phyloP scores from a whole-genome alignment of 1,140 invertebrate genomes.

The Drosophila novamexicana region DNA sequence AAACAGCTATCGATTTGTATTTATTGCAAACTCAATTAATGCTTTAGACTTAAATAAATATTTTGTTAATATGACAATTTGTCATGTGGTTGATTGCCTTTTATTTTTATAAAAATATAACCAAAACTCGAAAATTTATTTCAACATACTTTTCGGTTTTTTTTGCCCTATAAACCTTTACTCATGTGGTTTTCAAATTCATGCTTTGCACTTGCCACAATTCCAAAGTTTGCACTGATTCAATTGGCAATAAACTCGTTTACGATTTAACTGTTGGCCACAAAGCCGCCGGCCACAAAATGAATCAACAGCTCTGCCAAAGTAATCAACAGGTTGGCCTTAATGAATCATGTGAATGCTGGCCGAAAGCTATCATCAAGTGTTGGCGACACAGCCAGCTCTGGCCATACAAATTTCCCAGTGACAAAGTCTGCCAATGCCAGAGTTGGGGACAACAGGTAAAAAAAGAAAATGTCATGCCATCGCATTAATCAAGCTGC shows the following conservation, averaged over 20 bases:
- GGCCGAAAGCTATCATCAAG: constrained; percentile 16
- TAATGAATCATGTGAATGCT: constrained; percentile 50
- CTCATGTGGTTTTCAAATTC: neutral
- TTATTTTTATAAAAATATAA: too few relatives aligned
- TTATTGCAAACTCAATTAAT: constrained; percentile 14
- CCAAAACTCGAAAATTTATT: too few relatives aligned
- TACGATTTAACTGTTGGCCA: constrained; percentile 13
- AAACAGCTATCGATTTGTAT: constrained; percentile 5
- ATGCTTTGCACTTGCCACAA: neutral
- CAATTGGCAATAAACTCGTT: constrained; percentile 23
- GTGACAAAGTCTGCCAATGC: constrained; percentile 44
- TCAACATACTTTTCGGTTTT: too few relatives aligned
- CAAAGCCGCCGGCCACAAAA: constrained; percentile 25
- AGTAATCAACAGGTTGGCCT: constrained; percentile 56
- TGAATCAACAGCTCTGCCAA: constrained; percentile 35
- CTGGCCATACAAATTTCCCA: constrained; percentile 31
- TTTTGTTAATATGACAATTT: too few relatives aligned
- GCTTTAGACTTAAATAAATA: too few relatives aligned
- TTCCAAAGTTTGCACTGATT: neutral
- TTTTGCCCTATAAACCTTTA: too few relatives aligned
- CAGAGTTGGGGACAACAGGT: neutral
- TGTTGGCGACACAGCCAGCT: constrained; percentile 45
- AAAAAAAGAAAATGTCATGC: constrained; percentile 33
- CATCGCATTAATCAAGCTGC: constrained; percentile 74
- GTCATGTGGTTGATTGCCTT: too few relatives aligned